These are phyloP conservation scores for Pristionchus pacificus DNA, from an alignment of 1,140 invertebrate species.

Conservation along the genomic window DNA sequence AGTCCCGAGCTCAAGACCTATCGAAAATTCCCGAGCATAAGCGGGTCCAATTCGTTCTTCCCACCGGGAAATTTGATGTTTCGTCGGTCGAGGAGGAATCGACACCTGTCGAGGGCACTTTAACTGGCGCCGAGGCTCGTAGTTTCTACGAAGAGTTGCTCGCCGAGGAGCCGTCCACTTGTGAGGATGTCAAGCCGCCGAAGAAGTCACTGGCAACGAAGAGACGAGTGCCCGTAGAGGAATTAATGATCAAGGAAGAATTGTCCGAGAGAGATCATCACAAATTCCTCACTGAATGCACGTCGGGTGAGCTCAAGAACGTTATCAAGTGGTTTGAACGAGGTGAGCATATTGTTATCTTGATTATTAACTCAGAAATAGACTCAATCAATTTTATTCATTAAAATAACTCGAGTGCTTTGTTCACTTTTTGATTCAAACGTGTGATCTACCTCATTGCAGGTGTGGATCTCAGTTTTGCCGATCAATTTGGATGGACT, in stretches of 20 bases:
- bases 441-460: too few relatives aligned
- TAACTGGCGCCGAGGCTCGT: background rate
- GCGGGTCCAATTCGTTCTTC: background rate
- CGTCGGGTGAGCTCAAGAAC: background rate
- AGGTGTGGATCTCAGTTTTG: background rate
- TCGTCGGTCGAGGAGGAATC: background rate
- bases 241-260: background rate
- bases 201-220: too few relatives aligned
- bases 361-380: background rate
- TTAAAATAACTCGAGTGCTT: too few relatives aligned
- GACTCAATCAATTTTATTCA: too few relatives aligned
- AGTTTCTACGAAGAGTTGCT: background rate
- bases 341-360: background rate
- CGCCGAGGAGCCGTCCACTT: background rate
- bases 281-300: background rate
- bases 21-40: background rate
- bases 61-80: background rate
- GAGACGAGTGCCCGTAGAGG: background rate
- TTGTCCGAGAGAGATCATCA: background rate
- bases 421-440: too few relatives aligned
- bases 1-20: background rate
- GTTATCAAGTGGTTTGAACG: background rate
- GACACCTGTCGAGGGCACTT: too few relatives aligned
- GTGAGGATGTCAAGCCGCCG: background rate
- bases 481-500: background rate